These are phyloP conservation scores for Drosophila eohydei DNA, from an alignment of 2,888 invertebrate species.

Conservation along the genomic window DNA sequence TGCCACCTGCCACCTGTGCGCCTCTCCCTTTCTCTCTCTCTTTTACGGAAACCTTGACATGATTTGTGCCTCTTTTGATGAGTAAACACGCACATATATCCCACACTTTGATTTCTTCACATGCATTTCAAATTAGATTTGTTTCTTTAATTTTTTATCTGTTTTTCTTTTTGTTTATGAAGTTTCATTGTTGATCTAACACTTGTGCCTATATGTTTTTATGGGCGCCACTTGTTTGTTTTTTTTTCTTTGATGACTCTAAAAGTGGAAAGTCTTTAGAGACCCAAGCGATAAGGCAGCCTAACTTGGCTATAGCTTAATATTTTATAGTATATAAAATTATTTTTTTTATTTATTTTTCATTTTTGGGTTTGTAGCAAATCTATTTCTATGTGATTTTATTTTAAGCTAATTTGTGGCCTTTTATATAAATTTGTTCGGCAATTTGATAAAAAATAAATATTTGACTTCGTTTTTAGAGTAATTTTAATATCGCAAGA, in stretches of 20 bases:
- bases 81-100: slow-evolving; percentile 14
- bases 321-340: not conserved
- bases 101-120: slow-evolving; percentile 33
- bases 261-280: slow-evolving; percentile 27
- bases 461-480: no score
- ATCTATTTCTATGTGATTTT: not conserved
- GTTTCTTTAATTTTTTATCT: slow-evolving; percentile 5
- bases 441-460: no score
- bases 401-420: no score
- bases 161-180: slow-evolving; percentile 17
- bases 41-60: slow-evolving; percentile 46
- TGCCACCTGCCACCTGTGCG: not conserved
- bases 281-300: slow-evolving; percentile 24
- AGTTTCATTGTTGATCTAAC: slow-evolving; percentile 48
- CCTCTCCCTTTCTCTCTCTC: not conserved
- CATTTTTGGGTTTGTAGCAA: not conserved
- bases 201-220: slow-evolving; percentile 46
- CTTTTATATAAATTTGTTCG: not conserved
- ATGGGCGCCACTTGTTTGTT: slow-evolving; percentile 52
- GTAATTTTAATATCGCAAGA: no score
- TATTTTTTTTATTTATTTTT: not conserved
- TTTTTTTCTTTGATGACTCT: slow-evolving; percentile 10
- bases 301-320: slow-evolving; percentile 18
- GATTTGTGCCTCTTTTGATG: slow-evolving; percentile 34
- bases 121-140: slow-evolving; percentile 22